A percentile compares a stretch with the other conserved stretches of the same genome.
Evolutionary conservation across 2,113 vertebrate species (phyloP).

Genomic region (Lagopus muta): DNA sequence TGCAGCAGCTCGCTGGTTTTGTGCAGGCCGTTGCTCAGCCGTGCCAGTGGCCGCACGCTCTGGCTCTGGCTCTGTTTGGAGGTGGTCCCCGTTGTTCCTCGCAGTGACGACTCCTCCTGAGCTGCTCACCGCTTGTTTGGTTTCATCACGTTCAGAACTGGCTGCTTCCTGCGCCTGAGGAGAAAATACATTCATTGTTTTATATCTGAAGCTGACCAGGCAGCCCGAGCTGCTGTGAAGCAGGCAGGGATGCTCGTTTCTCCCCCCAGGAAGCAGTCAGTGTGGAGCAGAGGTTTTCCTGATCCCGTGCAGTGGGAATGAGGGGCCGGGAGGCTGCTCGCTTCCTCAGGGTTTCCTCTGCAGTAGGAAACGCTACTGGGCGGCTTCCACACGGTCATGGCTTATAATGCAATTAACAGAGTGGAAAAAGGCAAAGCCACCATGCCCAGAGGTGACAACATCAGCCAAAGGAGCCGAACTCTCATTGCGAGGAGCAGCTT

Average conservation of each 20-base stretch:
- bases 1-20: neutral
- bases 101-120: neutral
- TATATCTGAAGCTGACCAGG: neutral
- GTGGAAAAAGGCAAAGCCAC: neutral
- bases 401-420: neutral
- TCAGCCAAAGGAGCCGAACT: neutral
- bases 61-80: neutral
- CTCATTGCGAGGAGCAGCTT: neutral
- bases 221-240: neutral
- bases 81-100: neutral
- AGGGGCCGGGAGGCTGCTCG: neutral
- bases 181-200: constrained; percentile 20
- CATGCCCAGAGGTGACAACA: neutral
- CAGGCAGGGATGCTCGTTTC: neutral
- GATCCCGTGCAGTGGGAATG: neutral
- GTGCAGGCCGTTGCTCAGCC: neutral
- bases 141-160: neutral
- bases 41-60: neutral
- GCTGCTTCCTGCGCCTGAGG: constrained; percentile 48
- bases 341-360: neutral
- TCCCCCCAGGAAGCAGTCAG: neutral
- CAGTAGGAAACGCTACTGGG: neutral
- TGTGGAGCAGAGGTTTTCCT: neutral
- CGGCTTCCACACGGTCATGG: neutral
- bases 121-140: neutral